A percentile compares a stretch with the other conserved stretches of the same genome.
Evolutionary conservation across 2,888 invertebrate genomes (phyloP).

Genomic region (Pilophorus perplexus): DNA sequence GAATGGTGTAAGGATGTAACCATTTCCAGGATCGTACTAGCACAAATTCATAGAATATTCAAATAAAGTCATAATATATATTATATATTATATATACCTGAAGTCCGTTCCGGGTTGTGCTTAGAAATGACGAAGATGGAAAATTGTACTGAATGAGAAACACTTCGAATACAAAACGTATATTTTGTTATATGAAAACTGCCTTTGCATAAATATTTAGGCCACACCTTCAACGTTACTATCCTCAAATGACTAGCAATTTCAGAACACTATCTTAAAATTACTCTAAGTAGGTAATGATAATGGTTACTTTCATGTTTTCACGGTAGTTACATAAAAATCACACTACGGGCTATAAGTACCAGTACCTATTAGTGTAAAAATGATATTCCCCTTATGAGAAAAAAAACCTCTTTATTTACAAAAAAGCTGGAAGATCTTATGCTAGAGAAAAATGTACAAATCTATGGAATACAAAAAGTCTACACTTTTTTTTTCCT

Average conservation of each 20-base stretch:
- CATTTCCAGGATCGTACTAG: no score
- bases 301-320: conserved; percentile 25
- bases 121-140: no score
- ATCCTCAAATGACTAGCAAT: conserved; percentile 45
- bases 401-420: conserved; percentile 12
- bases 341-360: conserved; percentile 24
- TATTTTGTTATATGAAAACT: conserved; percentile 43
- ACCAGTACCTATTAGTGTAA: conserved; percentile 29
- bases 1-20: no score
- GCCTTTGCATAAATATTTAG: conserved; percentile 42
- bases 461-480: conserved; percentile 14
- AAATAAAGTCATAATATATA: no score
- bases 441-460: conserved; percentile 34
- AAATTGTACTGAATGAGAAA: no score
- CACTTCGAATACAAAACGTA: conserved; percentile 42
- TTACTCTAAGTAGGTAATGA: conserved; percentile 25
- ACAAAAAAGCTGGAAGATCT: conserved; percentile 41
- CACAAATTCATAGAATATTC: no score
- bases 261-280: conserved; percentile 30
- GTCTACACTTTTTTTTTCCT: neutral
- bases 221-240: conserved; percentile 42
- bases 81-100: no score
- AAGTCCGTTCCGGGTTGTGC: no score
- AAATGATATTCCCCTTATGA: conserved; percentile 31
- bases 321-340: conserved; percentile 33